phyloP scores from a whole-genome alignment of 2,888 invertebrate genomes.

The Coremacera marginata region DNA sequence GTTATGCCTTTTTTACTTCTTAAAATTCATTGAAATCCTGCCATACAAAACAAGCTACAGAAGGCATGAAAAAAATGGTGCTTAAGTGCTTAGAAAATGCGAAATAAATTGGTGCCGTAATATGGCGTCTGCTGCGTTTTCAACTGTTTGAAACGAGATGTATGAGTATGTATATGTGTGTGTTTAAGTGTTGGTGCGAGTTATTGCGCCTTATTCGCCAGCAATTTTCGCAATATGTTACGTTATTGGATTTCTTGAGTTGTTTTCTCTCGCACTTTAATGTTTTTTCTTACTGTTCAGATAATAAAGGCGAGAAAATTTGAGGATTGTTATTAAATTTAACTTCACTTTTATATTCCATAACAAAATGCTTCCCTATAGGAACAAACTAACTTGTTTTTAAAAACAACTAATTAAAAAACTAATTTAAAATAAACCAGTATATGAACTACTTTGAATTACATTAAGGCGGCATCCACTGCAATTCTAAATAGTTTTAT shows the following conservation, averaged over 20 bases:
- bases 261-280: not conserved
- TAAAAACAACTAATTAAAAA: too few relatives aligned
- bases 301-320: not conserved
- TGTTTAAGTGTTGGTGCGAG: not conserved
- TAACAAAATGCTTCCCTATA: too few relatives aligned
- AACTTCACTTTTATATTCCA: too few relatives aligned
- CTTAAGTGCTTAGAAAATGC: conserved; percentile 25
- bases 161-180: not conserved
- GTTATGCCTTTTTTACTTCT: not conserved
- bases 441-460: too few relatives aligned
- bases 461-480: too few relatives aligned
- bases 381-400: too few relatives aligned
- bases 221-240: conserved; percentile 14
- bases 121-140: not conserved
- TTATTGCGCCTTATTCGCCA: not conserved
- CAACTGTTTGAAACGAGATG: not conserved
- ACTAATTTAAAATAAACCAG: too few relatives aligned
- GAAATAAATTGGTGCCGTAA: conserved; percentile 11
- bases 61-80: not conserved
- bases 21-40: not conserved
- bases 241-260: not conserved
- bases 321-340: not conserved
- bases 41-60: not conserved
- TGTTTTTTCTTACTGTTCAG: not conserved
- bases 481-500: too few relatives aligned